phyloP scores from a whole-genome alignment of 1,140 invertebrate species.

The Pinna nobilis region DNA sequence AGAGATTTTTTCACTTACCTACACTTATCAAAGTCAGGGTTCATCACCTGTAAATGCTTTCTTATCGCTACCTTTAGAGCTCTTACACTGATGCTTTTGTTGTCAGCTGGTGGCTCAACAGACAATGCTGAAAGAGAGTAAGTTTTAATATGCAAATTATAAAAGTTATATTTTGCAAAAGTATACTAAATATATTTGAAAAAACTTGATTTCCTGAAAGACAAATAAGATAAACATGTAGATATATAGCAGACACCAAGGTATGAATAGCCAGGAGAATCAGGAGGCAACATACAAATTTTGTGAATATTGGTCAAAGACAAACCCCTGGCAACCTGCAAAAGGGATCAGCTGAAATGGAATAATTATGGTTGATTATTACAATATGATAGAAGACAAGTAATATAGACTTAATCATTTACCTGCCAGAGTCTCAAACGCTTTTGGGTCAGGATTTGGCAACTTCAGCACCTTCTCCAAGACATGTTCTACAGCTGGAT shows the following conservation, averaged over 20 bases:
- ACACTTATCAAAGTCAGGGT: constrained; percentile 61
- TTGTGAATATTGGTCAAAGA: too few species aligned
- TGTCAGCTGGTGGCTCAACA: constrained; percentile 55
- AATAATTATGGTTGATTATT: too few species aligned
- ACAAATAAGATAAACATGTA: too few species aligned
- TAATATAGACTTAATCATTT: constrained; percentile 3
- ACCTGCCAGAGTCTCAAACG: constrained; percentile 66
- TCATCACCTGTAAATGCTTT: constrained; percentile 58
- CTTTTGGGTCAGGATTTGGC: constrained; percentile 67
- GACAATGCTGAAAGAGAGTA: constrained; percentile 59
- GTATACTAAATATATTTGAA: too few species aligned
- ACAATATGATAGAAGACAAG: background rate
- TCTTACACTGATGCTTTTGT: constrained; percentile 59
- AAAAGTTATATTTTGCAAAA: too few species aligned
- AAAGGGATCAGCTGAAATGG: too few species aligned
- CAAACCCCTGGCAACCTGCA: too few species aligned
- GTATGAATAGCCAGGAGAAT: too few species aligned
- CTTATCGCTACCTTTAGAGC: constrained; percentile 70
- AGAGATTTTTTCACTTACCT: constrained; percentile 54
- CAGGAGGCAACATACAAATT: too few species aligned
- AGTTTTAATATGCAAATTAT: background rate
- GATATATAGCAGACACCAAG: too few species aligned
- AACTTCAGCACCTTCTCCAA: constrained; percentile 64
- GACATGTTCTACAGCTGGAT: constrained; percentile 59
- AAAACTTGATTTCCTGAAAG: too few species aligned